Base-by-base conservation (phyloP, 2,113 vertebrate species). In the Anolis carolinensis region DNA sequence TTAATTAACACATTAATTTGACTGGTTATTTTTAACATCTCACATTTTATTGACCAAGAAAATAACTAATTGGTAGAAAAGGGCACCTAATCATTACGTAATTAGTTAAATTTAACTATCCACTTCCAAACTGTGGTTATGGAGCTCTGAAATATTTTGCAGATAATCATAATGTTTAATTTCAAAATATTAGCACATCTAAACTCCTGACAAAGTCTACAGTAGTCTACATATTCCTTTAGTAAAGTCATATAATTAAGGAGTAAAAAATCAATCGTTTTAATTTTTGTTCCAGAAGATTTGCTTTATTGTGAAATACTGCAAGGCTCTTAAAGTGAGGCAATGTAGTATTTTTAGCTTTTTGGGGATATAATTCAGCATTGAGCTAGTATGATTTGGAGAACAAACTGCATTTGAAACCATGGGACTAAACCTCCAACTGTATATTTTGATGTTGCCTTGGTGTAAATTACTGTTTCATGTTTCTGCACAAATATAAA, bases 321-420 rank as follows among this genome's bases (percentile, higher is more conserved):
- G 88, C 72, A 32, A 59, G 50, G 79, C 73, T 74, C 39, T 82
- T 91, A 65, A 83, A 87, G 44, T 79, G 50, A 68, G 74, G 72
- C 68, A 86, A 86, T 85, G 90, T 88, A 83, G 74, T 90, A 25
- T 85, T 87, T 88, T 92, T 68, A 68, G 72, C 84, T 92, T 92
- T 93, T 84, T 79, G 81, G 39, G 39, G 89, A 83, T 87, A 62
- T 81, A 89, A 86, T 32, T 87, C 18, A 79, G 10, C 92, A 90
- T 83, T 83, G 75, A 83, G 52, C 81, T 71, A 25, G 67, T 72
- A 91, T 82, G 92, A 74, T 90, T 94, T 89, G 77, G 62, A 82
- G 52, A 91, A 5, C 87, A 77, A 86, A 11, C 87, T 91, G 36
- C 84, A 85, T 76, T 71, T 89, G 73, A 84, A 91, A 86, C 62